These are phyloP conservation scores for Callipepla californica DNA, from an alignment of 2,113 vertebrate species.

Conservation along the genomic window DNA sequence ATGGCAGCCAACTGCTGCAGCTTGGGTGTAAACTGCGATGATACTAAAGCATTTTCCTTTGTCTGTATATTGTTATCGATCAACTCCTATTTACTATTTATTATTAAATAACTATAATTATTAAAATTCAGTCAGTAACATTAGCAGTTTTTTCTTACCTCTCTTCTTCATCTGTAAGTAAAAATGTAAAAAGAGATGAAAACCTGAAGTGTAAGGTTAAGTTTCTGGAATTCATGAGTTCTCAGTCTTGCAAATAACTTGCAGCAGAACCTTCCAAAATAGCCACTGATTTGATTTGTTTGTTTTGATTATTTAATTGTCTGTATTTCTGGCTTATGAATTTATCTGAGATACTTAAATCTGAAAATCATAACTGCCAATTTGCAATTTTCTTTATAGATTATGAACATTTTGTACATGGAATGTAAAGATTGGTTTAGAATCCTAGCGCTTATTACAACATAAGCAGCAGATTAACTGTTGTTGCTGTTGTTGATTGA, in stretches of 20 bases:
- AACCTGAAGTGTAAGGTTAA: background rate
- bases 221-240: background rate
- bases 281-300: rapidly evolving
- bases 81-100: background rate
- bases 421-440: background rate
- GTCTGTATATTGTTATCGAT: background rate
- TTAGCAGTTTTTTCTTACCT: background rate
- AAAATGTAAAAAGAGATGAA: background rate
- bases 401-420: background rate
- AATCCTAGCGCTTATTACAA: background rate
- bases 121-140: background rate
- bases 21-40: too few species aligned
- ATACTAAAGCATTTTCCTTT: background rate
- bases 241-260: background rate
- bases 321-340: background rate
- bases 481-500: background rate
- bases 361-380: background rate
- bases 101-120: background rate
- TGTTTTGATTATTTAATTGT: background rate
- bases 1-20: background rate
- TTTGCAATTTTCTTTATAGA: background rate
- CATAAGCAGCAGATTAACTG: background rate
- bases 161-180: background rate
- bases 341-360: background rate
- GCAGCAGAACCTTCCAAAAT: background rate